These are phyloP conservation scores for Salvelinus fontinalis DNA, from an alignment of 2,113 vertebrate species.

Conservation along the genomic window DNA sequence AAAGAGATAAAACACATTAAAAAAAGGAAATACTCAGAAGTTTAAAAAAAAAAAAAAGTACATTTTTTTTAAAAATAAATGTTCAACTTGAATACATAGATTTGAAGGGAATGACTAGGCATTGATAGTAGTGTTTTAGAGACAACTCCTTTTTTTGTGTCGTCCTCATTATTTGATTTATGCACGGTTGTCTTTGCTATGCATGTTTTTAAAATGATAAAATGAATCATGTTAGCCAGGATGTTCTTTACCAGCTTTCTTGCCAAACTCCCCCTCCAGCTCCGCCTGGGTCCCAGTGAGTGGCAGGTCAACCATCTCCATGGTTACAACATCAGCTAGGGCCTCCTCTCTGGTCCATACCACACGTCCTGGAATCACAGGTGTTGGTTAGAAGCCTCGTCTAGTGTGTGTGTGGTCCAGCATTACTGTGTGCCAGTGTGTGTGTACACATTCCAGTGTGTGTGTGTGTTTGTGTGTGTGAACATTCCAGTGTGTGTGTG, in stretches of 20 bases:
- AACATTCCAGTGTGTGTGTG: too few relatives aligned
- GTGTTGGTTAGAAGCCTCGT: too few relatives aligned
- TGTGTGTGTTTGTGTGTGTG: too few relatives aligned
- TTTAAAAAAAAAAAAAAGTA: too few relatives aligned
- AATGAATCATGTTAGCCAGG: not conserved
- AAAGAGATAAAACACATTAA: not conserved
- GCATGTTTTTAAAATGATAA: not conserved
- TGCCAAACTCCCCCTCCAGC: constrained; percentile 96
- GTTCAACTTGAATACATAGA: not conserved
- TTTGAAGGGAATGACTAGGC: not conserved
- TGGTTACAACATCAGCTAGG: constrained; percentile 89
- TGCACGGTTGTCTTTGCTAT: not conserved
- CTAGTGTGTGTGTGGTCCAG: too few relatives aligned
- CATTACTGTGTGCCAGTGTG: too few relatives aligned
- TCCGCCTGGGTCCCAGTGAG: constrained; percentile 96
- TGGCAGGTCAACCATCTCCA: constrained; percentile 98
- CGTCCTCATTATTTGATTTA: too few relatives aligned
- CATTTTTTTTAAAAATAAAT: too few relatives aligned
- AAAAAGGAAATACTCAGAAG: not conserved
- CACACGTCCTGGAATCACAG: constrained; percentile 80
- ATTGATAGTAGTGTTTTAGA: too few relatives aligned
- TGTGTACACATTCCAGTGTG: too few relatives aligned
- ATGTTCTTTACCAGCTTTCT: constrained; percentile 90
- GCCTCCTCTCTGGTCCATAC: constrained; percentile 96
- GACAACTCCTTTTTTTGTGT: too few relatives aligned